Conservation (phyloP, 2,113 vertebrate genomes). For the Tautogolabrus adspersus region DNA sequence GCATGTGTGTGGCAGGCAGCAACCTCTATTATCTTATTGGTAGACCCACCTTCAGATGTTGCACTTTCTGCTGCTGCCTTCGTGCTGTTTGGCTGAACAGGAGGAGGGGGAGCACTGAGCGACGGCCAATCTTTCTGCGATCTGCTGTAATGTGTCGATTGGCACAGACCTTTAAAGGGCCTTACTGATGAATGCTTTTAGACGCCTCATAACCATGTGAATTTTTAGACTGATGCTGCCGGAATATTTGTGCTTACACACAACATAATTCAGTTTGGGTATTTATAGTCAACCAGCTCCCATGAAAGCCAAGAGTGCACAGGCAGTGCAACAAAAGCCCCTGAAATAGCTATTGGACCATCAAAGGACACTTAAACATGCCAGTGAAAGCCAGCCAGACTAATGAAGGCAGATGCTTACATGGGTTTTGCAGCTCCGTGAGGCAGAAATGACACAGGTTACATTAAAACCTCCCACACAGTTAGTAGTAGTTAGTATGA, state of each 20-base stretch:
- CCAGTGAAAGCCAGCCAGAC: constrained; percentile 44
- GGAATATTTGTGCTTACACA: constrained; percentile 20
- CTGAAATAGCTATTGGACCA: constrained; percentile 26
- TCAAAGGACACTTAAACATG: constrained; percentile 43
- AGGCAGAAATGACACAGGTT: constrained; percentile 46
- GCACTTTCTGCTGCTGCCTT: constrained; percentile 19
- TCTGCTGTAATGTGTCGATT: constrained; percentile 48
- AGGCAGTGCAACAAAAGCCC: neutral
- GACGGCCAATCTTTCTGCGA: constrained; percentile 31
- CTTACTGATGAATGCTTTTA: constrained; percentile 46
- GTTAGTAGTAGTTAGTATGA: constrained; percentile 15
- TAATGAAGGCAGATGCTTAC: constrained; percentile 39
- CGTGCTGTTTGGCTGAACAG: constrained; percentile 13
- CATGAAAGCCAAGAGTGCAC: neutral
- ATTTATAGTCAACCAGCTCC: constrained; percentile 1
- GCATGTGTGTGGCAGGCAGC: constrained; percentile 13
- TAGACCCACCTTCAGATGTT: constrained; percentile 26
- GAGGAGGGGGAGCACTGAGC: constrained; percentile 1
- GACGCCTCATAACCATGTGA: constrained; percentile 32
- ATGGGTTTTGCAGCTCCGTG: constrained; percentile 34
- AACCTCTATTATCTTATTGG: constrained; percentile 33
- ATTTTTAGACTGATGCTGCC: constrained; percentile 23
- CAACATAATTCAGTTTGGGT: constrained; percentile 2
- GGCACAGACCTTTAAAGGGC: constrained; percentile 11
- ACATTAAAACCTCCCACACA: constrained; percentile 53